phyloP scores from a whole-genome alignment of 1,140 invertebrate genomes.

The Zelostemma sp. region DNA sequence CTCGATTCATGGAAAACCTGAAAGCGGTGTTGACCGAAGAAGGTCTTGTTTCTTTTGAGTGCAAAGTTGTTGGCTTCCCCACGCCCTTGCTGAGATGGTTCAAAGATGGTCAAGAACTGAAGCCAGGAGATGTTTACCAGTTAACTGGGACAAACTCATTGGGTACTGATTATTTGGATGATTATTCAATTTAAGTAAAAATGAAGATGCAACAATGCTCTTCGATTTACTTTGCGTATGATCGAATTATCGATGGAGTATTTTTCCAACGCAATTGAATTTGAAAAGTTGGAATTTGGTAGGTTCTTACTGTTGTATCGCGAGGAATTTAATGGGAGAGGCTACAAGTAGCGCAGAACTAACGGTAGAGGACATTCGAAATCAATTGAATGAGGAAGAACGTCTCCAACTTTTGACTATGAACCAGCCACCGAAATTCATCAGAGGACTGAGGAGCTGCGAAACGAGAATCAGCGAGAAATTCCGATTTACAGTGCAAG shows the following conservation, averaged over 20 bases:
- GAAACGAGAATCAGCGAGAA: constrained; percentile 86
- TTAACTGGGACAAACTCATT: constrained; percentile 89
- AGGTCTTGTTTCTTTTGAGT: constrained; percentile 92
- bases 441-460: constrained; percentile 83
- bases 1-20: constrained; percentile 89
- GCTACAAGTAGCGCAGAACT: constrained; percentile 87
- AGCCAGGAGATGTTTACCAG: constrained; percentile 93
- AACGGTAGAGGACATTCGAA: constrained; percentile 91
- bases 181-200: background rate
- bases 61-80: constrained; percentile 92
- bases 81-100: constrained; percentile 89
- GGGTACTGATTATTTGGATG: constrained; percentile 57
- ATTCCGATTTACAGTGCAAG: constrained; percentile 85
- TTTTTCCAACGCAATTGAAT: no score
- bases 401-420: constrained; percentile 79
- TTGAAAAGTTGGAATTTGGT: no score
- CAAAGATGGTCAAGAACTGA: constrained; percentile 91
- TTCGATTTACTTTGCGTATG: no score
- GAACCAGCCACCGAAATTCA: constrained; percentile 86
- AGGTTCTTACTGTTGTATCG: constrained; percentile 93
- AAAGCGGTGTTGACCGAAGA: constrained; percentile 90
- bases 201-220: no score
- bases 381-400: constrained; percentile 90
- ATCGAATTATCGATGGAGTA: no score
- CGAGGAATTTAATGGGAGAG: constrained; percentile 92